These are phyloP conservation scores for Clarias laeviceps DNA, from an alignment of 2,797 vertebrate species.

Conservation along the genomic window DNA sequence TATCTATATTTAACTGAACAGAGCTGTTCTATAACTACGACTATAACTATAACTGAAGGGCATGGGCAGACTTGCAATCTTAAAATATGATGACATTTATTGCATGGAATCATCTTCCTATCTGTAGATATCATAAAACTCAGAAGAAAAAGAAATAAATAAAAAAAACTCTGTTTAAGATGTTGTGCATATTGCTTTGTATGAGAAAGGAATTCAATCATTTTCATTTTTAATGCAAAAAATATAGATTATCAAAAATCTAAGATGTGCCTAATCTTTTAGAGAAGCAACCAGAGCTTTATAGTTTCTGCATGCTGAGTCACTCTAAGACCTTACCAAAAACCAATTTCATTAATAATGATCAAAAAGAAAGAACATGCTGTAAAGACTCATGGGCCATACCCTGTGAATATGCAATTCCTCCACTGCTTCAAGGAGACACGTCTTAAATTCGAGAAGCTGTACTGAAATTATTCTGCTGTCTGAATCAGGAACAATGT, in stretches of 20 bases:
- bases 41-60: background rate
- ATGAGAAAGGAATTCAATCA: background rate
- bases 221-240: background rate
- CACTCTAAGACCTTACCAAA: background rate
- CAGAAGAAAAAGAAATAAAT: background rate
- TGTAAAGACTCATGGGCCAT: constrained; percentile 40
- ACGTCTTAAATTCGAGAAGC: constrained; percentile 86
- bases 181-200: background rate
- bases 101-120: background rate
- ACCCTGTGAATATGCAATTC: constrained; percentile 91
- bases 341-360: background rate
- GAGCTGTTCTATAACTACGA: constrained; percentile 33
- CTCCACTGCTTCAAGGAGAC: constrained; percentile 85
- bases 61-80: constrained; percentile 30
- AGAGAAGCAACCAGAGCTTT: background rate
- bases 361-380: background rate
- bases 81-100: constrained; percentile 32
- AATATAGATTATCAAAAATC: background rate
- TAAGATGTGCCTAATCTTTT: background rate
- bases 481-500: constrained; percentile 65
- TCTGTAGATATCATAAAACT: background rate
- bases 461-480: constrained; percentile 80
- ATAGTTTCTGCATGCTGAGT: background rate
- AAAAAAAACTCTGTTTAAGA: background rate
- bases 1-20: constrained; percentile 58